These are phyloP conservation scores for Andricus quercusramuli DNA, from an alignment of 2,888 invertebrate species.

Conservation along the genomic window DNA sequence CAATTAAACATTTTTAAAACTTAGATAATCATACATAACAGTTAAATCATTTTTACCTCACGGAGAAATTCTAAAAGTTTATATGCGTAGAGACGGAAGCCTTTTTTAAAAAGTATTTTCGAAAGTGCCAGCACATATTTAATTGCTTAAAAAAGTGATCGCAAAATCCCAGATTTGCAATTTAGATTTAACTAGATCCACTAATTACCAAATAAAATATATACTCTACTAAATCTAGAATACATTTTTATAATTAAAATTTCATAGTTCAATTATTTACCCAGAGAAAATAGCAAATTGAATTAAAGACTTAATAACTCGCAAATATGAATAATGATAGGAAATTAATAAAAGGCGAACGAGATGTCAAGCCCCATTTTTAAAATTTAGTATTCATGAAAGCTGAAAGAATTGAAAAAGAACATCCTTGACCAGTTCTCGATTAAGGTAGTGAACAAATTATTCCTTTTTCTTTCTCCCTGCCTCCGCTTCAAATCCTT, in stretches of 20 bases:
- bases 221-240: background rate
- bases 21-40: background rate
- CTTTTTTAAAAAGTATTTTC: too few species aligned
- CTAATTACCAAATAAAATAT: background rate
- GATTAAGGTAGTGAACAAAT: background rate
- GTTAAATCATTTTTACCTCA: background rate
- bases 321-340: background rate
- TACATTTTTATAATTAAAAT: background rate
- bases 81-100: too few species aligned
- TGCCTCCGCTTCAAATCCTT: background rate
- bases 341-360: too few species aligned
- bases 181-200: background rate
- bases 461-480: slow-evolving; percentile 3
- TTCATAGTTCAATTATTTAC: background rate
- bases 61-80: background rate
- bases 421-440: background rate
- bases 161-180: background rate
- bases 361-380: background rate
- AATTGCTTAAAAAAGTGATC: background rate
- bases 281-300: background rate
- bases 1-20: background rate
- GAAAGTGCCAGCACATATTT: too few species aligned
- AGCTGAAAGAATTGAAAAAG: background rate
- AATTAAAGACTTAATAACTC: background rate
- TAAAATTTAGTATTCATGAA: background rate